Percentiles rank a stretch among this genome's conserved stretches.
These are phyloP conservation scores for Fulica atra DNA, from an alignment of 2,113 vertebrate genomes.

Conservation along the genomic window DNA sequence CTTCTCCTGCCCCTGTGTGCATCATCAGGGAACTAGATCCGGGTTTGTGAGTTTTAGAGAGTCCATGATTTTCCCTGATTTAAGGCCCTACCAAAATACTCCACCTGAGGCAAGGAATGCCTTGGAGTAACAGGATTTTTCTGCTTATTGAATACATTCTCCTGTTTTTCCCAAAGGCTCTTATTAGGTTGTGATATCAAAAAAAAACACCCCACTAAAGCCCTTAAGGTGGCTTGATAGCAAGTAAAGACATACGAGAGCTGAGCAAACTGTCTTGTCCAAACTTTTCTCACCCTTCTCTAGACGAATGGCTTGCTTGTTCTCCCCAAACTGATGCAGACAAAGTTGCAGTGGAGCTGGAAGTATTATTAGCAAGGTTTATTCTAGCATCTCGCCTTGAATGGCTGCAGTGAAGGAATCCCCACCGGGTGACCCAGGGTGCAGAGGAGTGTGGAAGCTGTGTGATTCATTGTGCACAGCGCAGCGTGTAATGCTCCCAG, in stretches of 20 bases:
- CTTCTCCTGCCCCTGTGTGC: neutral
- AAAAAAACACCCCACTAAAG: neutral
- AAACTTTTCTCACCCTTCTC: neutral
- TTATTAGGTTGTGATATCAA: neutral
- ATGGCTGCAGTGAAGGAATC: constrained; percentile 40
- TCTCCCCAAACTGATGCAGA: neutral
- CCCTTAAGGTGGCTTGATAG: neutral
- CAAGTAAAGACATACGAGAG: neutral
- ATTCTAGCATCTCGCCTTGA: constrained; percentile 43
- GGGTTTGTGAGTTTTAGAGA: neutral
- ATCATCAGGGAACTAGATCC: neutral
- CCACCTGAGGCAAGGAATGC: neutral
- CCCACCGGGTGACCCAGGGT: constrained; percentile 45
- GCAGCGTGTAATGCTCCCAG: neutral
- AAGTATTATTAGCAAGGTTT: constrained; percentile 62
- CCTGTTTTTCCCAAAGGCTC: neutral
- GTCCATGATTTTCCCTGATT: neutral
- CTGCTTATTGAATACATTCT: neutral
- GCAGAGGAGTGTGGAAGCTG: neutral
- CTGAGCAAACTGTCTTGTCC: neutral
- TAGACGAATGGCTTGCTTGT: neutral
- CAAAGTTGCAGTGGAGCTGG: neutral
- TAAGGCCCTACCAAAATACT: neutral
- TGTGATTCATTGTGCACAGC: constrained; percentile 24
- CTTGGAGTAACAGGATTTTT: neutral